A percentile compares a stretch with the other conserved stretches of the same genome.
phyloP scores from a whole-genome alignment of 2,113 vertebrate species.

The Poecile atricapillus region DNA sequence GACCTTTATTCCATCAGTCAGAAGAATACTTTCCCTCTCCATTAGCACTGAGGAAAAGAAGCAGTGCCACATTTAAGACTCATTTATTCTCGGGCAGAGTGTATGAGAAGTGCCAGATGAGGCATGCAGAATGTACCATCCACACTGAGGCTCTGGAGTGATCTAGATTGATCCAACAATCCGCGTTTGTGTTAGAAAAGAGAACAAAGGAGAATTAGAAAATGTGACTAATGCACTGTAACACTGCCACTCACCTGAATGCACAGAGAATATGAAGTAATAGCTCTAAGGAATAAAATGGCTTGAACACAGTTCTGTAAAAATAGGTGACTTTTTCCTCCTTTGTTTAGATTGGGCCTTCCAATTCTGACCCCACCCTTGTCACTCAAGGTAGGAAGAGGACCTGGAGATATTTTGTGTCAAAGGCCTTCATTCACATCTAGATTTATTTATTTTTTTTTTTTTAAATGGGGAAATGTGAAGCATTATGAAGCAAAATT shows the following conservation, averaged over 20 bases:
- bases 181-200: background rate
- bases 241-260: background rate
- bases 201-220: background rate
- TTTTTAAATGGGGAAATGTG: background rate
- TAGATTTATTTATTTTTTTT: background rate
- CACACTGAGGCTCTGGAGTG: background rate
- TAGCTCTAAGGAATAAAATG: background rate
- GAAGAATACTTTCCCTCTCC: background rate
- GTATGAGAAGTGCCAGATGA: background rate
- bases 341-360: background rate
- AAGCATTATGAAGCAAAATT: background rate
- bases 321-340: background rate
- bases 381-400: background rate
- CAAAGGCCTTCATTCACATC: background rate
- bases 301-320: background rate
- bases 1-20: background rate
- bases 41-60: background rate
- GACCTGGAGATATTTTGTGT: accelerated
- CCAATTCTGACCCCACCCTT: background rate
- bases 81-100: background rate
- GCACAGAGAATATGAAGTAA: background rate
- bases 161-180: background rate
- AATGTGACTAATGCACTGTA: background rate
- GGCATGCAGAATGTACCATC: background rate
- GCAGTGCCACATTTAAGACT: background rate